phyloP scores from a whole-genome alignment of 2,888 invertebrate species.

The Melanophora roralis region DNA sequence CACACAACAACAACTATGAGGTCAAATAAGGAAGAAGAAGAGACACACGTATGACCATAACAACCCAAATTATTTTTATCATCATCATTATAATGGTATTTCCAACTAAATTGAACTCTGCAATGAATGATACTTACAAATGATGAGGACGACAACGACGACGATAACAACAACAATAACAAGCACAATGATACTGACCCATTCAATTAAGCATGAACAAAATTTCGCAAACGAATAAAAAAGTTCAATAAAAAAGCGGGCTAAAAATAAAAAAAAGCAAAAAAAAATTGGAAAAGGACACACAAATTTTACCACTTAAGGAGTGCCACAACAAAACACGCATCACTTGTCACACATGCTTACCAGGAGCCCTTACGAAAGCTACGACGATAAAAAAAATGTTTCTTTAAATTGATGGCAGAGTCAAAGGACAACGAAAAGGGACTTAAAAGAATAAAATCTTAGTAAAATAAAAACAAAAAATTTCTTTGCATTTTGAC shows the following conservation, averaged over 20 bases:
- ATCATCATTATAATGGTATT: constrained; percentile 57
- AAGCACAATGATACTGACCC: constrained; percentile 69
- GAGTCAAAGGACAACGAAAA: not conserved
- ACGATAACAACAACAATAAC: not conserved
- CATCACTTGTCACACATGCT: constrained; percentile 74
- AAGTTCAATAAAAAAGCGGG: constrained; percentile 3
- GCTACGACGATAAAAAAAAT: constrained; percentile 18
- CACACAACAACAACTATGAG: not conserved
- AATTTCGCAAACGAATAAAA: constrained; percentile 53
- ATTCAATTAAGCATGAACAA: constrained; percentile 77
- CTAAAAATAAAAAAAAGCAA: not conserved
- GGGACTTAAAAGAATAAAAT: not conserved
- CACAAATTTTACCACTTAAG: constrained; percentile 71
- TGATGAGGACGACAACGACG: not conserved
- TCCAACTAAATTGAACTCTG: constrained; percentile 41
- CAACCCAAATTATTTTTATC: constrained; percentile 57
- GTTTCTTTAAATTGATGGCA: not conserved
- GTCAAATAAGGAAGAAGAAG: not conserved
- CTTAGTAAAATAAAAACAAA: no score
- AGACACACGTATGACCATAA: constrained; percentile 59
- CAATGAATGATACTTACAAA: constrained; percentile 40
- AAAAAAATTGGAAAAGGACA: constrained; percentile 67
- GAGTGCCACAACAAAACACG: constrained; percentile 76
- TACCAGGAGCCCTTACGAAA: constrained; percentile 33
- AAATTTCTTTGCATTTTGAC: not conserved